Percentiles rank a stretch among this genome's conserved stretches.
Evolutionary conservation across 2,888 invertebrate genomes (phyloP).

Genomic region (Apomyelois bistriatella): DNA sequence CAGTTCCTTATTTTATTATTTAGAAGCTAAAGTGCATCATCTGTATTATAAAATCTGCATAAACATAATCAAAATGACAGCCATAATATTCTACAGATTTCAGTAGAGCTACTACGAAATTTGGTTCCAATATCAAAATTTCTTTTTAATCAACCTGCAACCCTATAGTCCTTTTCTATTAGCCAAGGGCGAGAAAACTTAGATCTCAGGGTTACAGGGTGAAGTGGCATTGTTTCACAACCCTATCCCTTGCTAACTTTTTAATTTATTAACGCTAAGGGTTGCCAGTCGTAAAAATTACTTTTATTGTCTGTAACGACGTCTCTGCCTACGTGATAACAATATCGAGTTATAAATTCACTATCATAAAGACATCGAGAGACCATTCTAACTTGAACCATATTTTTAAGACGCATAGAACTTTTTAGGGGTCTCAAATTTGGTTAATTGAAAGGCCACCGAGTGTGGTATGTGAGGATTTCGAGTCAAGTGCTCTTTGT

Average conservation of each 20-base stretch:
- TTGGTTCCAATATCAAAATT: neutral
- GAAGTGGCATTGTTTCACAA: slow-evolving; percentile 70
- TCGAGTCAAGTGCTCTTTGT: slow-evolving; percentile 69
- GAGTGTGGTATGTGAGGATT: slow-evolving; percentile 54
- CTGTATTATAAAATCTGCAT: too few relatives aligned
- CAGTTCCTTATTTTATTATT: too few relatives aligned
- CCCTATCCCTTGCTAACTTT: slow-evolving; percentile 63
- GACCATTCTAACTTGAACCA: slow-evolving; percentile 37
- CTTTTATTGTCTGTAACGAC: slow-evolving; percentile 79
- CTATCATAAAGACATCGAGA: slow-evolving; percentile 42
- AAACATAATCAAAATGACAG: too few relatives aligned
- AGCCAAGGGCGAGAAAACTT: slow-evolving; percentile 60
- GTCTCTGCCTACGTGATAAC: slow-evolving; percentile 77
- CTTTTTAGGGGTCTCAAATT: slow-evolving; percentile 20
- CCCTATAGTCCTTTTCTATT: slow-evolving; percentile 41
- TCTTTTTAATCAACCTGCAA: slow-evolving; percentile 19
- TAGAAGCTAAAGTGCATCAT: too few relatives aligned
- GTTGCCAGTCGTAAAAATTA: slow-evolving; percentile 77
- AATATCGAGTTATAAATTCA: slow-evolving; percentile 69
- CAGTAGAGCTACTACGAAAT: too few relatives aligned
- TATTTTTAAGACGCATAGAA: slow-evolving; percentile 9
- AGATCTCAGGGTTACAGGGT: slow-evolving; percentile 64
- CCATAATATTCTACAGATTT: too few relatives aligned
- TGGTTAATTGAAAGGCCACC: slow-evolving; percentile 30
- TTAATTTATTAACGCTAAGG: slow-evolving; percentile 77